A percentile compares a stretch with the other conserved stretches of the same genome.
These are phyloP conservation scores for Pararge aegeria DNA, from an alignment of 1,140 invertebrate genomes.

Conservation along the genomic window DNA sequence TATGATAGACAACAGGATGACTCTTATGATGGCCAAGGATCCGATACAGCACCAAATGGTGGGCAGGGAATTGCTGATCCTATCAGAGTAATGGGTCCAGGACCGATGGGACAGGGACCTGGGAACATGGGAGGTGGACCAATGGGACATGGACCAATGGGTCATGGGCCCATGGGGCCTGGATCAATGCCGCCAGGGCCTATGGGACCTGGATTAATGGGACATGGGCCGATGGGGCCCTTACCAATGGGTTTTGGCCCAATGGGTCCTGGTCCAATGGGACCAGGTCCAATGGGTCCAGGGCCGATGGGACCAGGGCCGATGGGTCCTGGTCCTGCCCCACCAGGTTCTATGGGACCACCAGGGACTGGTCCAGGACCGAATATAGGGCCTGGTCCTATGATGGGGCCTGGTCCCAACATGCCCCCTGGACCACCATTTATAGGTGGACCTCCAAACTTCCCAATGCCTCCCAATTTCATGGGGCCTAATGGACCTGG, in stretches of 20 bases:
- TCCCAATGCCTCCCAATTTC: conserved; percentile 62
- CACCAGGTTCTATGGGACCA: conserved; percentile 28
- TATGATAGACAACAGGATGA: conserved; percentile 24
- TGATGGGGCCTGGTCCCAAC: conserved; percentile 41
- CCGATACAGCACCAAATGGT: conserved; percentile 22
- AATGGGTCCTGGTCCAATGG: conserved; percentile 36
- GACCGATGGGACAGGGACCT: conserved; percentile 39
- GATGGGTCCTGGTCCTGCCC: conserved; percentile 38
- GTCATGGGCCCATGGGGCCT: conserved; percentile 38
- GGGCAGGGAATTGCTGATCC: too few relatives aligned
- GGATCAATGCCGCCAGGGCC: conserved; percentile 33
- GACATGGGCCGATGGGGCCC: conserved; percentile 41
- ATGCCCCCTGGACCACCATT: conserved; percentile 51
- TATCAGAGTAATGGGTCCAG: conserved; percentile 32
- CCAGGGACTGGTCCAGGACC: conserved; percentile 33
- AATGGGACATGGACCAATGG: conserved; percentile 40
- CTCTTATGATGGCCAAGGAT: conserved; percentile 17
- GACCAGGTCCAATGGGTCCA: conserved; percentile 37
- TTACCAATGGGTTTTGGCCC: conserved; percentile 33
- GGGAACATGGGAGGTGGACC: conserved; percentile 41
- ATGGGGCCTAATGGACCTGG: conserved; percentile 53
- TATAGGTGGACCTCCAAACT: conserved; percentile 59
- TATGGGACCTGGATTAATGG: conserved; percentile 33
- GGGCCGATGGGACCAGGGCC: conserved; percentile 36
- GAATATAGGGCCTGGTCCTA: conserved; percentile 33